Base-by-base conservation (phyloP, 1,140 invertebrate genomes). In the Drosophila pruinosa region DNA sequence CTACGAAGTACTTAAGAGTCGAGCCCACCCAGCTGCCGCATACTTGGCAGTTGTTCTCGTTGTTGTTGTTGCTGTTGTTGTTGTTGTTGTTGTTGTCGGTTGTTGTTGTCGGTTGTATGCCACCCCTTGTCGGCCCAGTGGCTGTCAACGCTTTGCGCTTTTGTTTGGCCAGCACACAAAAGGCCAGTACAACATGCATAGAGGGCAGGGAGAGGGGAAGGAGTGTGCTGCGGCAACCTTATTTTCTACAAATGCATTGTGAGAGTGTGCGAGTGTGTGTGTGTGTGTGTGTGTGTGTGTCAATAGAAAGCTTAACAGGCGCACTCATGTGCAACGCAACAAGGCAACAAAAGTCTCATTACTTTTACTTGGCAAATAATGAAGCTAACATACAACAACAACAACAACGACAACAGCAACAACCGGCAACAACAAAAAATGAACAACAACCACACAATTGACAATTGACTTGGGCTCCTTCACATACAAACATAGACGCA, bases 331-430 rank as follows among this genome's bases (percentile, higher is more conserved):
- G 81, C 77, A 81, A 86, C 81, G 72, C 82, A 86, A 86, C 81
- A 86, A 86, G 77, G 76, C 81, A 85, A 85, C 81, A 86, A 86
- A 86, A 86, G 81, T 86, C 81, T 86, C 81, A 86, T 86, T 86
- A 86, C 81, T 86, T 86, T 86, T 86, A 86, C 82, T 86, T 88
- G 81, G 81, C 81, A 85, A 85, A 85, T 85, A 85, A 85, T 85
- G 77, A 85, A 86, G 81, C 81, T 62, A 80, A 81, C 81, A 81
- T 72, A 54, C 57, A 57, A 62, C 57, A 45, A 50, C 39, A 69
- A 19, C 39, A 57, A 53, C 59, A 64, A 24, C 24, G 61, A 22
- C 64, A 38, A 21, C 61, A 64, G 7, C 34, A 17, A n/a, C 36
- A 28, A 4, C 36, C 5, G 17, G 2, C 59, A 50, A 54, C 61